Evolutionary conservation across 2,797 vertebrate genomes (phyloP), one percentile per base, ranked within the genome.

Genomic region (Mormyrops boulengeri): DNA sequence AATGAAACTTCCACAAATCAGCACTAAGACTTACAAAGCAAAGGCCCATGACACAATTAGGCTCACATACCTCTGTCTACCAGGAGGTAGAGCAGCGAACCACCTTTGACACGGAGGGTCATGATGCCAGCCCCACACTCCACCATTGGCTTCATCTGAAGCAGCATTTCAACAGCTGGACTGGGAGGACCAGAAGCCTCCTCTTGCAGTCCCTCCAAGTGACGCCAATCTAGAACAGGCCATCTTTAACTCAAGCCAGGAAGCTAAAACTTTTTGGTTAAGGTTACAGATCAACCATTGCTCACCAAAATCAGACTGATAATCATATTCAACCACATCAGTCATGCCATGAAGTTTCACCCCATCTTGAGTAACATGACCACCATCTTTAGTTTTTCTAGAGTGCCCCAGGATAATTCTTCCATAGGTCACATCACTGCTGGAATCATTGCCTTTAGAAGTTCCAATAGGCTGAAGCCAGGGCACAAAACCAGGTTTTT

Each of bases 281-380:
- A 6, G 9, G 2, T 30, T 4, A 66, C 22, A 1, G 1, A 19
- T 17, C n/a, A 55, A 62, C 38, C n/a, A 49, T 49, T 85, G 92
- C 93, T 4, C 92, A 95, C 96, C 92, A 92, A 93, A 92, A 6
- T 96, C 96, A 38, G 93, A 93, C 84, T 95, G 96, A 80, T 95
- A 95, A 77, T 93, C 94, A 87, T 62, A 38, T 38, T 77, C 26
- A 0, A 88, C 14, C 34, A 94, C 5, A 30, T 92, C 88, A 82
- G 60, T 55, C n/a, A 4, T 0, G 90, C 52, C 38, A 88, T 80
- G 1, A 77, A 0, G 7, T 5, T 1, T 11, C 38, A 88, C 84
- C 19, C 55, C 44, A 19, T 66, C 44, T 55, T 69, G 53, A 89
- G 89, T 0, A 69, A 49, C 47, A 90, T 19, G 3, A 22, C 49